Base-by-base conservation (phyloP, 1,140 invertebrate species). In the Tetragnatha versicolor region DNA sequence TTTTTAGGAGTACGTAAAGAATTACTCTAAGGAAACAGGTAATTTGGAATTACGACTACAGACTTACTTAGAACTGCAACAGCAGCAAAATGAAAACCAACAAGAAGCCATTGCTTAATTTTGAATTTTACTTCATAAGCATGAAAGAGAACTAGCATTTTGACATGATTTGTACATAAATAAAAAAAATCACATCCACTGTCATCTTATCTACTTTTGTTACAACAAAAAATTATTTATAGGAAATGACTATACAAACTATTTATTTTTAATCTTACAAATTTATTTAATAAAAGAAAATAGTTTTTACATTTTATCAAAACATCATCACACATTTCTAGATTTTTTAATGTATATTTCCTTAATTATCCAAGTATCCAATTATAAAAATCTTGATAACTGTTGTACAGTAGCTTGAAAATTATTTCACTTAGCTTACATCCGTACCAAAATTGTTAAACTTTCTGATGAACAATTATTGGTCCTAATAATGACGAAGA, bases 1-100 rank as follows among this genome's bases (percentile, higher is more conserved):
- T 60, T 33, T 51, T 17, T 69, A 83, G 81, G 31, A 68, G 81
- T 94, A 90, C 82, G 89, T 91, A 10, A 83, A 87, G 29, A 85
- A 87, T n/a, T 88, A 90, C 77, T 88, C 91, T 1, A 51, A 87
- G 1, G 90, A 89, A 82, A 90, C 89, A 83, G 87, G 86, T 2
- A 88, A 89, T 51, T 86, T 93, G 39, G 88, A 90, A 70, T 83
- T 91, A 17, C 89, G 90, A 0, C 66, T 93, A 2, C 89, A 91
- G 81, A 87, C 89, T 1, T 90, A 90, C 65, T 89, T 89, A 81
- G 91, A 93, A 35, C 4, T 14, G 6, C n/a, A n/a, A 5, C 37
- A 65, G 4, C 20, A 42, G 37, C 29, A 45, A 42, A n/a, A 35
- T 42, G 12, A 65, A 33, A 10, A 33, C 17, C 20, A 42, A 17